Evolutionary conservation across 1,140 invertebrate species (phyloP), one percentile per base, ranked within the genome.

Genomic region (Thrips palmi): DNA sequence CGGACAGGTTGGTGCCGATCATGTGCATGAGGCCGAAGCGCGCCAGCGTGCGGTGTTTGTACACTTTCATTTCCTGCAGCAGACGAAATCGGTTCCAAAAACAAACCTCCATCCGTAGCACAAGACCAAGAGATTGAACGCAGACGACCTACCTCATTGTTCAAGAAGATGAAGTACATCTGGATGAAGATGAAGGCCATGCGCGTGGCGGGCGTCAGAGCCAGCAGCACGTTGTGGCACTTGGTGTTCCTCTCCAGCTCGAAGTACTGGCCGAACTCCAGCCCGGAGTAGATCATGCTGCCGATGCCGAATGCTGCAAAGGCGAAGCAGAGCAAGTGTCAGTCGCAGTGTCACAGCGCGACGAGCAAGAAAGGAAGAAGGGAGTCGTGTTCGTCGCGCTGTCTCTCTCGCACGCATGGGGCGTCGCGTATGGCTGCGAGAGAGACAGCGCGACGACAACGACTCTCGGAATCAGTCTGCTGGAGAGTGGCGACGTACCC

Each of bases 111-210:
- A 7, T 8, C 14, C 31, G 7, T 8, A 11, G 7, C 31, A 32
- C 7, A 11, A 8, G 17, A 8, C 10, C 12, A 21, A 35, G 22
- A 6, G 29, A 4, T 14, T 6, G 5, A 31, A 31, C 29, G 12
- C 35, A 44, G 29, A 40, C 18, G 18, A 51, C 56, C 57, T 49
- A 80, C 77, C 68, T 86, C 82, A 51, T 87, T 84, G 57, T 91
- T 91, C 12, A 92, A 67, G 62, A 94, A 93, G 55, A 94, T 89
- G 60, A 92, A 93, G 58, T 91, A 92, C 72, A 92, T 87, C 58
- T 93, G 88, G 47, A 89, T 81, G 53, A 93, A 87, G 46, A 87
- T 91, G 60, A 93, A 89, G 33, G 81, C 74, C 79, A 91, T 88
- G 44, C 86, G 63, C 0, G 81, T 81, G 4, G 78, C 76, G 0